Evolutionary conservation across 2,888 invertebrate species (phyloP).

Genomic region (Callimorpha dominula): DNA sequence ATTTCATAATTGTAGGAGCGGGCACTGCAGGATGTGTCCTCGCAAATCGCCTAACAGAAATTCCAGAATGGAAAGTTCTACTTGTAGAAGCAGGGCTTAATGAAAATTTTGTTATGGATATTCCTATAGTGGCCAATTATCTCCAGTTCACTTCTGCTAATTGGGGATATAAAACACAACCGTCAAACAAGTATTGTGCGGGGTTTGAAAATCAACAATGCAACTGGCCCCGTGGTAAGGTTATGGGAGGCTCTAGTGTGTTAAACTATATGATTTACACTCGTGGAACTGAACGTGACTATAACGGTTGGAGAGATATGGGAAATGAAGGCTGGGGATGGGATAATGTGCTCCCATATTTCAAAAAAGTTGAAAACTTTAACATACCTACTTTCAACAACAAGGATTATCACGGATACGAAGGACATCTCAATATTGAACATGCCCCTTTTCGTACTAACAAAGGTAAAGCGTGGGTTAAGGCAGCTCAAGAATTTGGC

Average conservation of each 20-base stretch:
- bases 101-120: conserved; percentile 91
- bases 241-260: conserved; percentile 93
- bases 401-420: conserved; percentile 82
- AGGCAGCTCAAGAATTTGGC: conserved; percentile 88
- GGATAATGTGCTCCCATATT: conserved; percentile 90
- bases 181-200: conserved; percentile 90
- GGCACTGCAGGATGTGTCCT: conserved; percentile 93
- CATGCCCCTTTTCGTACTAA: conserved; percentile 83
- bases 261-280: conserved; percentile 94
- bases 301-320: conserved; percentile 90
- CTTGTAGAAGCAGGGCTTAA: conserved; percentile 91
- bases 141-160: conserved; percentile 91
- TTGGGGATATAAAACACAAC: conserved; percentile 94
- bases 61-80: conserved; percentile 89
- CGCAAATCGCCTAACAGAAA: conserved; percentile 91
- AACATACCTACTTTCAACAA: conserved; percentile 86
- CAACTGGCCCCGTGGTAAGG: conserved; percentile 93
- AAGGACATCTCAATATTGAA: conserved; percentile 87
- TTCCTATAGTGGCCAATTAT: conserved; percentile 91
- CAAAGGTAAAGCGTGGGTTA: conserved; percentile 86
- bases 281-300: conserved; percentile 90
- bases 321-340: conserved; percentile 92
- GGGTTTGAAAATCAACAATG: conserved; percentile 92
- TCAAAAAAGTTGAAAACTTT: conserved; percentile 92
- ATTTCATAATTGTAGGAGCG: conserved; percentile 92